These are phyloP conservation scores for Catocala sponsa DNA, from an alignment of 2,888 invertebrate species.

Conservation along the genomic window DNA sequence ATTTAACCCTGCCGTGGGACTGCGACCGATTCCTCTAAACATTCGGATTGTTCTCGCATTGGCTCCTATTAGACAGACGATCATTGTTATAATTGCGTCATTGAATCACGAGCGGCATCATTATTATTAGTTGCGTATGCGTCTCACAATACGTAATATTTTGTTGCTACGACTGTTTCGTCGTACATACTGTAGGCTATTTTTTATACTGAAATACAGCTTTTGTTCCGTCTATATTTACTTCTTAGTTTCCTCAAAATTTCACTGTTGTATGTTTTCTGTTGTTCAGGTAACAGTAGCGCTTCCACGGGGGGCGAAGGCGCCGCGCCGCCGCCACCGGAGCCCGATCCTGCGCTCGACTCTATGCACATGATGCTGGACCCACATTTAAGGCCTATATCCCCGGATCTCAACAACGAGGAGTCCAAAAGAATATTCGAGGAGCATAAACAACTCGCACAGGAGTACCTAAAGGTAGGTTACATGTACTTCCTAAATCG, in stretches of 20 bases:
- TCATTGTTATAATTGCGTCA: slow-evolving; percentile 58
- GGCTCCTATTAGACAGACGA: slow-evolving; percentile 57
- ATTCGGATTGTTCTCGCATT: slow-evolving; percentile 68
- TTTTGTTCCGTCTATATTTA: slow-evolving; percentile 30
- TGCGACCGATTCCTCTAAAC: slow-evolving; percentile 66
- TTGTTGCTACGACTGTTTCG: slow-evolving; percentile 40
- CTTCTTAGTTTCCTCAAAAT: not conserved
- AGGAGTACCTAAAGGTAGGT: slow-evolving; percentile 87
- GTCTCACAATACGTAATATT: slow-evolving; percentile 49
- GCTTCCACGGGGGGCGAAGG: slow-evolving; percentile 71
- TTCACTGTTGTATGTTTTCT: not conserved
- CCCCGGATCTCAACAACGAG: slow-evolving; percentile 92
- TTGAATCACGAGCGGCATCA: slow-evolving; percentile 52
- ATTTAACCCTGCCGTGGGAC: slow-evolving; percentile 65
- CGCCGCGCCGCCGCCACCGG: slow-evolving; percentile 73
- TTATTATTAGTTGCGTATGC: slow-evolving; percentile 56
- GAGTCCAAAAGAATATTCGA: slow-evolving; percentile 95
- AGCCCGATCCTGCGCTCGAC: slow-evolving; percentile 89
- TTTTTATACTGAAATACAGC: slow-evolving; percentile 18
- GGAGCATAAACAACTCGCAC: slow-evolving; percentile 95
- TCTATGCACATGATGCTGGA: slow-evolving; percentile 93
- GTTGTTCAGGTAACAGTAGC: slow-evolving; percentile 80
- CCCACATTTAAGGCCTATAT: slow-evolving; percentile 93
- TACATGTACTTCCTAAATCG: too few species aligned
- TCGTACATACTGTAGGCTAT: slow-evolving; percentile 24